phyloP scores from a whole-genome alignment of 2,797 vertebrate species.

The Falco novaeseelandiae region DNA sequence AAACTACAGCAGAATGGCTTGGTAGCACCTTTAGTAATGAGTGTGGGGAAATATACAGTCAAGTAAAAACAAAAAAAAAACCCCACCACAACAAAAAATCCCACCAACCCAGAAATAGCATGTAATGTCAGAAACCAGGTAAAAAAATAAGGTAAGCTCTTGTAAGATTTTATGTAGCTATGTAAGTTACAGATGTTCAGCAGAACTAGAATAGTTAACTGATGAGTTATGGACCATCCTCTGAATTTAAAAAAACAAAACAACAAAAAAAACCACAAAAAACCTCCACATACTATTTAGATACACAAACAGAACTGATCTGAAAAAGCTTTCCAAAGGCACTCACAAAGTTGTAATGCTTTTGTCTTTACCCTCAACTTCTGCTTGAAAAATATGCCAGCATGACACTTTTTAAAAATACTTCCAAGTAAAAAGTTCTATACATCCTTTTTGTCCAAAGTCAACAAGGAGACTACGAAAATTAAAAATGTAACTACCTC shows the following conservation, averaged over 20 bases:
- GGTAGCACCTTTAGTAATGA: constrained; percentile 12
- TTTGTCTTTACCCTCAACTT: not conserved
- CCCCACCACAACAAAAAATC: not conserved
- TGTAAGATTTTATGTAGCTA: not conserved
- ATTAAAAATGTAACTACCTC: not conserved
- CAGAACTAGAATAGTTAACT: not conserved
- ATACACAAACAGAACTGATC: not conserved
- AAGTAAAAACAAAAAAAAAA: not conserved
- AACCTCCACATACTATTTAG: not conserved
- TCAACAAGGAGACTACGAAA: not conserved
- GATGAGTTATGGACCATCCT: not conserved
- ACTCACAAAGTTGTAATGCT: not conserved
- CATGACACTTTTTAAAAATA: not conserved
- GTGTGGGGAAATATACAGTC: not conserved
- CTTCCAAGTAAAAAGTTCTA: not conserved
- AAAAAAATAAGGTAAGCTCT: not conserved
- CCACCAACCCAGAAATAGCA: not conserved
- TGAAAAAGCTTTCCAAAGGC: not conserved
- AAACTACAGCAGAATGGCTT: constrained; percentile 20
- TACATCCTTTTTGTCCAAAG: not conserved
- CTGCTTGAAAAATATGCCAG: not conserved
- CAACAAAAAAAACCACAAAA: no score
- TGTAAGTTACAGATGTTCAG: not conserved
- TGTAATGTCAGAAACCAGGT: not conserved
- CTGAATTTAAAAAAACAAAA: not conserved